phyloP scores from a whole-genome alignment of 2,113 vertebrate genomes.

The Notarius lentiginosus region DNA sequence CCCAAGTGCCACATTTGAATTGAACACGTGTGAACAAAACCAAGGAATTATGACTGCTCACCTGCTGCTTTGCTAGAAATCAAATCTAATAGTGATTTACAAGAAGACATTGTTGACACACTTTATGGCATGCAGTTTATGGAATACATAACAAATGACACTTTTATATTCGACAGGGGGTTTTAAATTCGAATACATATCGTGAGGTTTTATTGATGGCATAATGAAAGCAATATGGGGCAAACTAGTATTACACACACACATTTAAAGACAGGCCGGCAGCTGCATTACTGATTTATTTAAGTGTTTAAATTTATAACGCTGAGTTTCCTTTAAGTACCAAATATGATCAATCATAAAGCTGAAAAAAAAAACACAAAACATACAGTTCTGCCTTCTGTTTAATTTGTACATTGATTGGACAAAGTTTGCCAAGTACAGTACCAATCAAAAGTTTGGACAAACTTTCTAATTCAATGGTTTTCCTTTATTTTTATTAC shows the following conservation, averaged over 20 bases:
- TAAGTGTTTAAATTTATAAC: background rate
- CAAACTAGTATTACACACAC: background rate
- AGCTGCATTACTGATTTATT: background rate
- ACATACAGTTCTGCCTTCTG: background rate
- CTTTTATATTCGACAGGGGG: too few species aligned
- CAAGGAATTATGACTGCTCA: background rate
- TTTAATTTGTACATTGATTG: background rate
- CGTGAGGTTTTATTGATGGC: too few species aligned
- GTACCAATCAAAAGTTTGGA: too few species aligned
- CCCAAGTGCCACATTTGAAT: constrained; percentile 10
- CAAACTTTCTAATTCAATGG: too few species aligned
- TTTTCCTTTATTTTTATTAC: too few species aligned
- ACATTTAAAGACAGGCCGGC: background rate
- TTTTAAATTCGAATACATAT: background rate
- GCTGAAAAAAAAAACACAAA: background rate
- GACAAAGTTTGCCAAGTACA: too few species aligned
- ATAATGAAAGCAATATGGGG: background rate
- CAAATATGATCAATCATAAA: background rate
- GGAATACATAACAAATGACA: background rate
- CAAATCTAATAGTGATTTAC: constrained; percentile 13
- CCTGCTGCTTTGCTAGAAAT: constrained; percentile 13
- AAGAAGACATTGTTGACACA: background rate
- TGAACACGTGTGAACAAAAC: background rate
- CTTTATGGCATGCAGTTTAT: background rate
- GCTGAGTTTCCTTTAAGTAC: background rate